Base-by-base conservation (phyloP, 2,113 vertebrate species). In the Myxocyprinus asiaticus region DNA sequence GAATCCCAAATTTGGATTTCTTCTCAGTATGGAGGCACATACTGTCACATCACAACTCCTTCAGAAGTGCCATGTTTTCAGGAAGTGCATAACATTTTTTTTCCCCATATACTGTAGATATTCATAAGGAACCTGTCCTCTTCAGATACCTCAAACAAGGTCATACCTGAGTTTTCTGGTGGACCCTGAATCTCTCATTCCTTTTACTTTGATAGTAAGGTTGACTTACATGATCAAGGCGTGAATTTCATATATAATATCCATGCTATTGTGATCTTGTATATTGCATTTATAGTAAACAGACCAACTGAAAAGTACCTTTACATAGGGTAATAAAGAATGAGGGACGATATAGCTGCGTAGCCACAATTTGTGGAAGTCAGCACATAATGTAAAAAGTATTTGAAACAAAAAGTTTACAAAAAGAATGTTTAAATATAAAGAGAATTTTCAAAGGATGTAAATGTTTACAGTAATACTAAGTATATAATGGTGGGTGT, bases 51-150 rank as follows among this genome's bases (percentile, higher is more conserved):
- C 55, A 12, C 55, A 5, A 2, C 4, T 12, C 47, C 17, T 15
- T 17, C 45, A 14, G 5, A 74, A 74, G 71, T 50, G 71, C 56
- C 71, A 50, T 74, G n/a, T n/a, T n/a, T n/a, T n/a, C n/a, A n/a
- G n/a, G n/a, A n/a, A 45, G 22, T 33, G 48, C 6, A 9, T n/a
- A 7, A 58, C 6, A 15, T 17, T 43, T 72, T 33, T 14, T 55
- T 42, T 22, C 22, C 59, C 9, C 47, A 61, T 44, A 59, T 45
- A 22, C n/a, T 47, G 51, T 11, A 10, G 12, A 11, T 14, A 47
- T 15, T 44, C 22, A 6, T 71, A 42, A n/a, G 68, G 68, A 72
- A n/a, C 43, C 45, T 22, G 44, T n/a, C 55, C 45, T 22, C 55
- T 61, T 61, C 55, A 47, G 45, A 61, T 61, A 73, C 70, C 55